A percentile compares a stretch with the other conserved stretches of the same genome.
These are phyloP conservation scores for Limnothrissa miodon DNA, from an alignment of 2,113 vertebrate genomes.

Conservation along the genomic window DNA sequence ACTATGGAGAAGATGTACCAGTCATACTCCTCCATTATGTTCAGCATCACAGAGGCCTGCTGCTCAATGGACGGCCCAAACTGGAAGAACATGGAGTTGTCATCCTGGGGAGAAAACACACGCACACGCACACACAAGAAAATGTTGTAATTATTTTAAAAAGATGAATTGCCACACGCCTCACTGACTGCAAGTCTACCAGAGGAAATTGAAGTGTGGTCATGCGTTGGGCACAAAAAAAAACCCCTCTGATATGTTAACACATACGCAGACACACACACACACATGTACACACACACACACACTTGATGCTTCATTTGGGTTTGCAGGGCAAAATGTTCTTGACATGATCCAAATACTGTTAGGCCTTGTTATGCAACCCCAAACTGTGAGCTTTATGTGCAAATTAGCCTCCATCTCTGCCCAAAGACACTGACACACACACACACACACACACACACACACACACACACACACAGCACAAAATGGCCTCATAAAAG, in stretches of 20 bases:
- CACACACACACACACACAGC: not conserved
- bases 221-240: not conserved
- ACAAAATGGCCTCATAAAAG: not conserved
- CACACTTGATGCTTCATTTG: not conserved
- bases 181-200: not conserved
- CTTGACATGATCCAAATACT: not conserved
- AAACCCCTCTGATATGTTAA: not conserved
- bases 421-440: not conserved
- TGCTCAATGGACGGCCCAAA: not conserved
- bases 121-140: not conserved
- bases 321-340: not conserved
- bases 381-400: not conserved
- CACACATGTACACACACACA: not conserved
- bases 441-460: not conserved
- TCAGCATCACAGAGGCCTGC: not conserved
- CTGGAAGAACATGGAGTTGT: slow-evolving; percentile 12
- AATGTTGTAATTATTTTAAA: not conserved
- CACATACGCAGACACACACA: not conserved
- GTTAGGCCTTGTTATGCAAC: not conserved
- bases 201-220: not conserved
- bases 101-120: not conserved
- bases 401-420: not conserved
- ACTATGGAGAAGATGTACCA: slow-evolving; percentile 7
- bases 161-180: not conserved
- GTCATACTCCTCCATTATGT: slow-evolving; percentile 15